Conservation (phyloP, 2,888 invertebrate species). For the Lapara coniferarum region DNA sequence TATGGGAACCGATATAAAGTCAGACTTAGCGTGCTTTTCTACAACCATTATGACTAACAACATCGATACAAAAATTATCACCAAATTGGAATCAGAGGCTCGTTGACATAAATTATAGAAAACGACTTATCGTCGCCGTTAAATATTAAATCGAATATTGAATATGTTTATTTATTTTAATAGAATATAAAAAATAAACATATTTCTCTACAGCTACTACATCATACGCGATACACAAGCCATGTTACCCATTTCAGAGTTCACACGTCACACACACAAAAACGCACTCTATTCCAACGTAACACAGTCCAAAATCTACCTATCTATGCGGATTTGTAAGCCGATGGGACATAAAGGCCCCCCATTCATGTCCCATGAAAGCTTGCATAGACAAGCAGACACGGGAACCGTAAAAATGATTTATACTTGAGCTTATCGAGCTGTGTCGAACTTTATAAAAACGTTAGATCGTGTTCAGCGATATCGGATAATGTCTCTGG, state of each 20-base stretch:
- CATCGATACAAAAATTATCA: too few species aligned
- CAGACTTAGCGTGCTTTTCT: too few species aligned
- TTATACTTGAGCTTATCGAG: constrained; percentile 74
- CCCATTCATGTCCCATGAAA: constrained; percentile 74
- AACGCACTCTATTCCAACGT: background rate
- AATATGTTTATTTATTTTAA: too few species aligned
- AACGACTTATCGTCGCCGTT: background rate
- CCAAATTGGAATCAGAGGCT: too few species aligned
- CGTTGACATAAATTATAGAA: background rate
- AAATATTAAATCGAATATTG: background rate
- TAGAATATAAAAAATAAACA: background rate
- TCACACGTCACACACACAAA: constrained; percentile 12
- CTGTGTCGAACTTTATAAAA: constrained; percentile 66
- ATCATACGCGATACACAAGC: constrained; percentile 61
- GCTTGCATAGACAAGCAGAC: constrained; percentile 70
- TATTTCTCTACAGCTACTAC: constrained; percentile 3
- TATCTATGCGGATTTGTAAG: constrained; percentile 46
- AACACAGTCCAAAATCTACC: constrained; percentile 19
- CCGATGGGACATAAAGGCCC: constrained; percentile 67
- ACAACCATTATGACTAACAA: too few species aligned
- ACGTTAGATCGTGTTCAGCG: constrained; percentile 59
- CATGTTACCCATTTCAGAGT: constrained; percentile 68
- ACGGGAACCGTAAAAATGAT: constrained; percentile 75
- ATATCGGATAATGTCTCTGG: constrained; percentile 45
- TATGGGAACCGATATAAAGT: too few species aligned